phyloP scores from a whole-genome alignment of 2,888 invertebrate species.

The Tortricodes alternella region DNA sequence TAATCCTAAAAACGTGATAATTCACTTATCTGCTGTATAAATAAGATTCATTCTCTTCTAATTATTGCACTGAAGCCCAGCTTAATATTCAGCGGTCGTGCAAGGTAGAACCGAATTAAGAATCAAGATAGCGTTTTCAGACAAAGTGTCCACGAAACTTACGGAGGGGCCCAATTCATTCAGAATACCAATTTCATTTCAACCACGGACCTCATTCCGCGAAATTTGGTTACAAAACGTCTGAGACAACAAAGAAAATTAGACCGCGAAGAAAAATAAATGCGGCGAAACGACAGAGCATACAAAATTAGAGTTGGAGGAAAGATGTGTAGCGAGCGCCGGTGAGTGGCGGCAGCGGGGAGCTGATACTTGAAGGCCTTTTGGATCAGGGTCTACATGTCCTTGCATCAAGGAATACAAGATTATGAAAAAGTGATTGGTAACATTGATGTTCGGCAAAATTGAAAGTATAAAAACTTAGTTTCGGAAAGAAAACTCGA shows the following conservation, averaged over 20 bases:
- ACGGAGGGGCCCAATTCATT: constrained; percentile 66
- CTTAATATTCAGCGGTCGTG: constrained; percentile 57
- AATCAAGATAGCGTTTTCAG: constrained; percentile 59
- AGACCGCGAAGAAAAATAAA: constrained; percentile 81
- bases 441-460: too few species aligned
- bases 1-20: too few species aligned
- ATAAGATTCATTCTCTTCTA: not conserved
- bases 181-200: constrained; percentile 78
- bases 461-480: too few species aligned
- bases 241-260: constrained; percentile 80
- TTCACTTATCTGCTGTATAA: too few species aligned
- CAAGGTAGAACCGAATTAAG: constrained; percentile 61
- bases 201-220: constrained; percentile 74
- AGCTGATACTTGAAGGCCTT: too few species aligned
- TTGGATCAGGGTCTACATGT: too few species aligned
- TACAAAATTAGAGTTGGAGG: constrained; percentile 70
- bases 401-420: too few species aligned
- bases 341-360: constrained; percentile 2
- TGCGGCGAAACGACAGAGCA: constrained; percentile 74
- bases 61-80: constrained; percentile 9
- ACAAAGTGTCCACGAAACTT: constrained; percentile 57
- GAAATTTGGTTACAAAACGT: constrained; percentile 79
- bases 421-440: too few species aligned
- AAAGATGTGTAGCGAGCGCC: constrained; percentile 40
- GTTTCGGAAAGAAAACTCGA: too few species aligned